A percentile compares a stretch with the other conserved stretches of the same genome.
These are phyloP conservation scores for Gallinago media DNA, from an alignment of 2,113 vertebrate genomes.

Conservation along the genomic window DNA sequence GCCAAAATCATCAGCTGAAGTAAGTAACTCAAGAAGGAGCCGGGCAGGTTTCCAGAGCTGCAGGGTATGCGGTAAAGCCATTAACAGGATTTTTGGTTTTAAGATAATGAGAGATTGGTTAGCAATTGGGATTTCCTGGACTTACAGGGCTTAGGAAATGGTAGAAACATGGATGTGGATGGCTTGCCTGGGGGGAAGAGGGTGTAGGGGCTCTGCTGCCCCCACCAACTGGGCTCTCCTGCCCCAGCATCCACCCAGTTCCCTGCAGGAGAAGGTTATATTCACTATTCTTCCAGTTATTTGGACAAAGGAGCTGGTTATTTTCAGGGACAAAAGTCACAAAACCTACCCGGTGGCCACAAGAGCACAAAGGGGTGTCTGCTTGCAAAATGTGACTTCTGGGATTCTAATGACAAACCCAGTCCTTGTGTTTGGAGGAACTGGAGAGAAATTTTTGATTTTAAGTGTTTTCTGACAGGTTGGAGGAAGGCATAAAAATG, in stretches of 20 bases:
- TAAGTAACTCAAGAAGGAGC: slow-evolving; percentile 59
- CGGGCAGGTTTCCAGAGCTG: slow-evolving; percentile 38
- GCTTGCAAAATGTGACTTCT: not conserved
- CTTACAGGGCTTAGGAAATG: not conserved
- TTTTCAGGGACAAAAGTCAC: not conserved
- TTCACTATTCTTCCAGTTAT: not conserved
- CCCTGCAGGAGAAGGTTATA: not conserved
- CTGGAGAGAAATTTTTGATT: not conserved
- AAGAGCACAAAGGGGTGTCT: not conserved
- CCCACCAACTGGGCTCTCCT: not conserved
- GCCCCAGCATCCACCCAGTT: not conserved
- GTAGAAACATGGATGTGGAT: not conserved
- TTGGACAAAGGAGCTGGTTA: not conserved
- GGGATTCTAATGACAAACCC: not conserved
- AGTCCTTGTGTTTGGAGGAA: not conserved
- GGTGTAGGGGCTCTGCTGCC: not conserved
- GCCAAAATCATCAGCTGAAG: slow-evolving; percentile 61
- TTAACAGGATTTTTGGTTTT: slow-evolving; percentile 41
- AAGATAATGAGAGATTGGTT: slow-evolving; percentile 48
- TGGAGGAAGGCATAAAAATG: not conserved
- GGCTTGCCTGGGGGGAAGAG: not conserved
- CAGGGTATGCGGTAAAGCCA: slow-evolving; percentile 48
- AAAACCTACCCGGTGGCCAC: not conserved
- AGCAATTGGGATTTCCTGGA: slow-evolving; percentile 27
- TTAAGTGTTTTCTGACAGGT: not conserved